A percentile compares a stretch with the other conserved stretches of the same genome.
Evolutionary conservation across 1,140 invertebrate genomes (phyloP).

Genomic region (Agrypnia vestita): DNA sequence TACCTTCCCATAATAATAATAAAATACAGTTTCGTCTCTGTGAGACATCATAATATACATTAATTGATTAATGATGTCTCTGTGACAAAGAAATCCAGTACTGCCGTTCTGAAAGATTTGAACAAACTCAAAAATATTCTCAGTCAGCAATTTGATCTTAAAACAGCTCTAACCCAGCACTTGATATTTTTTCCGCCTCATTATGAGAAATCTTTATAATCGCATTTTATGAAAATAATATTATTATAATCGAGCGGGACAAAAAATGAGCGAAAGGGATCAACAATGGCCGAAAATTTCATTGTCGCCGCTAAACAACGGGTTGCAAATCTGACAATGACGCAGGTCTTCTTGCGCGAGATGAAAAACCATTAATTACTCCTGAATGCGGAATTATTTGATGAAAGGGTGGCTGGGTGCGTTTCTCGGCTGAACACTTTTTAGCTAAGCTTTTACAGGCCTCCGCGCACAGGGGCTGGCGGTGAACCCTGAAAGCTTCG

Average conservation of each 20-base stretch:
- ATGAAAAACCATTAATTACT: slow-evolving; percentile 50
- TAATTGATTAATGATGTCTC: no score
- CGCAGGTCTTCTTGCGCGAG: slow-evolving; percentile 25
- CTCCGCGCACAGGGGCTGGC: neutral
- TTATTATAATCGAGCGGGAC: neutral
- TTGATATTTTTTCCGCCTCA: no score
- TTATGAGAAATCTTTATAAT: neutral
- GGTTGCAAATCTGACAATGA: slow-evolving; percentile 44
- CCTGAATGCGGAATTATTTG: slow-evolving; percentile 20
- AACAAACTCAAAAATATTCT: no score
- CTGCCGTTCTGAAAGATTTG: no score
- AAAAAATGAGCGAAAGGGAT: slow-evolving; percentile 27
- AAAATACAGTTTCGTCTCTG: no score
- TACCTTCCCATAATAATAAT: no score
- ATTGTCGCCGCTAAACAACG: slow-evolving; percentile 20
- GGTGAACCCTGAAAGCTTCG: no score
- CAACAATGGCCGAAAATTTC: slow-evolving; percentile 31
- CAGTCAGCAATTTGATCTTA: no score
- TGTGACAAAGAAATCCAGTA: no score
- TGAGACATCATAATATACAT: no score
- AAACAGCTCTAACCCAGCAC: no score
- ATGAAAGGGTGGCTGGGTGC: slow-evolving; percentile 21
- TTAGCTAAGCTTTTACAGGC: neutral
- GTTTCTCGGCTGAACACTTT: slow-evolving; percentile 14
- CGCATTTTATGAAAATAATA: slow-evolving; percentile 17